A percentile compares a stretch with the other conserved stretches of the same genome.
Conservation (phyloP, 2,888 invertebrate species). For the Drosophila kokeensis region DNA sequence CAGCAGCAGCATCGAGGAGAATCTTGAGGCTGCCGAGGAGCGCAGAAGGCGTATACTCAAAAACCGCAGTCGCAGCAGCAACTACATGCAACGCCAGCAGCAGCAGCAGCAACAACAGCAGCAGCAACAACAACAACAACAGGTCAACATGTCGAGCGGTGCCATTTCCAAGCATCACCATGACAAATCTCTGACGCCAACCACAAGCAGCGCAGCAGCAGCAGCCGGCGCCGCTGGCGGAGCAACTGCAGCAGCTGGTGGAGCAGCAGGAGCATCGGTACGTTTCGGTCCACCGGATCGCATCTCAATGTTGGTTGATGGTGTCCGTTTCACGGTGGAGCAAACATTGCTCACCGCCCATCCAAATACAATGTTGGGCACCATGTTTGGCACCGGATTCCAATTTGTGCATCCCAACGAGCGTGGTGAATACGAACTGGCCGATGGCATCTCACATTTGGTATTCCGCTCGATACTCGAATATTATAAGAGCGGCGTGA, state of each 20-base stretch:
- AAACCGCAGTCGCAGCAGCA: constrained; percentile 86
- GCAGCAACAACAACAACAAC: constrained; percentile 44
- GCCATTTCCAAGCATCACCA: constrained; percentile 77
- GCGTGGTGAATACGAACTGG: constrained; percentile 98
- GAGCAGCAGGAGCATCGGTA: constrained; percentile 26
- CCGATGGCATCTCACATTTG: constrained; percentile 97
- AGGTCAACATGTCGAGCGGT: constrained; percentile 63
- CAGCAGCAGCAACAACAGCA: constrained; percentile 57
- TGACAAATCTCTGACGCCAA: constrained; percentile 60
- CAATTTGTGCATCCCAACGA: constrained; percentile 98
- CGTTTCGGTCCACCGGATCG: constrained; percentile 86
- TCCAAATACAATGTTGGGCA: constrained; percentile 99
- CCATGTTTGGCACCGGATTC: constrained; percentile 97
- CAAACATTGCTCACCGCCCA: constrained; percentile 96
- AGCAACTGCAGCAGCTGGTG: constrained; percentile 19
- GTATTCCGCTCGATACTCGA: constrained; percentile 98
- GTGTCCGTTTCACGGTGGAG: constrained; percentile 96
- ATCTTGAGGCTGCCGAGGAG: constrained; percentile 90
- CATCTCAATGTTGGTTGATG: constrained; percentile 98
- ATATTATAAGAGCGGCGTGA: constrained; percentile 95
- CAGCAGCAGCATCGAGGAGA: constrained; percentile 94
- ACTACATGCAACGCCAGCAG: constrained; percentile 73
- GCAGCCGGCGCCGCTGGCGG: constrained; percentile 30
- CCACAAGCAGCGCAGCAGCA: constrained; percentile 54
- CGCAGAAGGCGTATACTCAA: constrained; percentile 89